Evolutionary conservation across 2,113 vertebrate genomes (phyloP), one percentile per base, ranked within the genome.

Genomic region (Thunnus thynnus): DNA sequence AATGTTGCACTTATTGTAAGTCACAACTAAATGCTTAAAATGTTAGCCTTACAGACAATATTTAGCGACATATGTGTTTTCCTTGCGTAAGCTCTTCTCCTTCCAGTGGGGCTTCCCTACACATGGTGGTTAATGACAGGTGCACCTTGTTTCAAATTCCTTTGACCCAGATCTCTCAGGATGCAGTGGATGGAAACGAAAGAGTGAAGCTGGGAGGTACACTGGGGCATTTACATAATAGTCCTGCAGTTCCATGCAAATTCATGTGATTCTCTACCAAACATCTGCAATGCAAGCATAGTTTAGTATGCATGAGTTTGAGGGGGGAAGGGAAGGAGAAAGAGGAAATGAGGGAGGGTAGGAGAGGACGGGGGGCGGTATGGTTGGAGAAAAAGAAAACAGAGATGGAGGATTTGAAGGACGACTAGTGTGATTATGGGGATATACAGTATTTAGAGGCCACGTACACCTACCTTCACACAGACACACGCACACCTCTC

Each of bases 201-300:
- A 80, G 62, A 78, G 81, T 67, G 72, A 85, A 61, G 66, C 70
- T 57, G 71, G 61, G 41, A 83, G 69, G 84, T 88, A 78, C 83
- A 88, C 77, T 58, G 64, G 60, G 17, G n/a, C 70, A 91, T 94
- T 92, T 93, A 90, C 92, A 94, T 93, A 93, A 93, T 92, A 90
- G 92, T 87, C 86, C 86, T 89, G 89, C 91, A 84, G 89, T 89
- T 89, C 86, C 91, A 93, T 94, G 91, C 89, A 93, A 93, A 93
- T 94, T 86, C 87, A 92, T 92, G 89, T 87, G 81, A 91, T 92
- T 93, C 83, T 78, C 79, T 10, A 81, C 78, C 87, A 88, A 91
- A 90, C 91, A 93, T 93, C 90, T 91, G 91, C 92, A 93, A 89
- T 88, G 88, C 91, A 86, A 92, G 90, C 90, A 91, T 77, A 91